phyloP scores from a whole-genome alignment of 2,888 invertebrate genomes.

The Desoria tigrina region DNA sequence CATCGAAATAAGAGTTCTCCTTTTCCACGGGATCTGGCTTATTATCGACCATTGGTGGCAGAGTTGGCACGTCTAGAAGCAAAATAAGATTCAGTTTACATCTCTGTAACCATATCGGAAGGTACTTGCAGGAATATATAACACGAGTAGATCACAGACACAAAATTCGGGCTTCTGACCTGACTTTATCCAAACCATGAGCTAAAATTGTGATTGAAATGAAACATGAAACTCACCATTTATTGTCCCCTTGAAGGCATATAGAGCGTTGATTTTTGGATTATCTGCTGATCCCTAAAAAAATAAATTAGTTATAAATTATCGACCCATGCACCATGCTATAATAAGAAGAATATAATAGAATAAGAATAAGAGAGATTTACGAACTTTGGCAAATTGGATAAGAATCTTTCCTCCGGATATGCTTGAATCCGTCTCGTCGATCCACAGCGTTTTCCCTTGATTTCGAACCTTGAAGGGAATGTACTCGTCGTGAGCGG shows the following conservation, averaged over 20 bases:
- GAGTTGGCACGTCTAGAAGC: constrained; percentile 12
- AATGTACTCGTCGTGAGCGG: constrained; percentile 91
- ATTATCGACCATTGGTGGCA: background rate
- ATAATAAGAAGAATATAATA: too few relatives aligned
- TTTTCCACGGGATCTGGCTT: background rate
- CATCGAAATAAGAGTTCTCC: constrained; percentile 11
- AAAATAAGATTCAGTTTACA: background rate
- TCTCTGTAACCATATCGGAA: constrained; percentile 16
- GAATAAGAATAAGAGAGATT: too few relatives aligned
- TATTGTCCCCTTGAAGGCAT: constrained; percentile 78
- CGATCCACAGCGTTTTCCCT: constrained; percentile 65
- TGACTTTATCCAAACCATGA: too few relatives aligned
- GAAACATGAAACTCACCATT: too few relatives aligned
- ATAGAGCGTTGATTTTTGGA: constrained; percentile 95
- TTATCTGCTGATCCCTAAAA: constrained; percentile 83
- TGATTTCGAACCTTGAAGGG: constrained; percentile 75
- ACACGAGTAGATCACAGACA: too few relatives aligned
- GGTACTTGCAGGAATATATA: too few relatives aligned
- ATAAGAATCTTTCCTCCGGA: constrained; percentile 76
- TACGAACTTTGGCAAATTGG: constrained; percentile 73
- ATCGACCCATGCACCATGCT: background rate
- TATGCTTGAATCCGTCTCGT: constrained; percentile 81
- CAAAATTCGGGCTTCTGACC: too few relatives aligned
- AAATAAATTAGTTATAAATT: constrained; percentile 10
- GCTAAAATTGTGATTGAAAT: too few relatives aligned